These are phyloP conservation scores for Hyles lineata DNA, from an alignment of 2,888 invertebrate genomes.

Conservation along the genomic window DNA sequence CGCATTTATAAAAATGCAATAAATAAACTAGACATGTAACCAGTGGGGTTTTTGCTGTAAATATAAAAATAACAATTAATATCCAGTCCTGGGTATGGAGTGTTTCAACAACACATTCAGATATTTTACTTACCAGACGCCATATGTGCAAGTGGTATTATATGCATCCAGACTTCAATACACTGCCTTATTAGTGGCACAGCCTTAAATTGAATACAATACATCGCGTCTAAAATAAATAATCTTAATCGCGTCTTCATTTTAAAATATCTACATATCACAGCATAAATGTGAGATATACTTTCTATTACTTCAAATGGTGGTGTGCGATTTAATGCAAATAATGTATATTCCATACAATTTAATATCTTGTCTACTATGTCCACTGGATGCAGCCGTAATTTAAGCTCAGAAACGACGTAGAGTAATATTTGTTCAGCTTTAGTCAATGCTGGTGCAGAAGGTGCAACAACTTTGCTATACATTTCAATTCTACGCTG, in stretches of 20 bases:
- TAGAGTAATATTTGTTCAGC: conserved; percentile 71
- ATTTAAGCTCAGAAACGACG: conserved; percentile 57
- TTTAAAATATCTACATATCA: conserved; percentile 67
- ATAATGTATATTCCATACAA: conserved; percentile 69
- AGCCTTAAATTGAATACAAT: conserved; percentile 73
- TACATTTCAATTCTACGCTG: conserved; percentile 64
- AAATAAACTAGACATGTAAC: conserved; percentile 74
- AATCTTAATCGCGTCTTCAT: conserved; percentile 63
- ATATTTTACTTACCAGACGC: conserved; percentile 62
- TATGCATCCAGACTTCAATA: conserved; percentile 72
- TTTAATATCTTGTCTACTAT: conserved; percentile 57
- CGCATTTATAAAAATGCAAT: conserved; percentile 74
- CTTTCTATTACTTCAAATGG: conserved; percentile 68
- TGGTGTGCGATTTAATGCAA: conserved; percentile 68
- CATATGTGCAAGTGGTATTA: conserved; percentile 72
- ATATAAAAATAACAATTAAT: conserved; percentile 28
- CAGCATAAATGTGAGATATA: conserved; percentile 73
- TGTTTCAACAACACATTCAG: neutral
- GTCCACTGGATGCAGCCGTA: conserved; percentile 44
- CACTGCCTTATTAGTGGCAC: conserved; percentile 71
- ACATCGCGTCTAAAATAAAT: conserved; percentile 78
- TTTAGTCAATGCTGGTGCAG: conserved; percentile 70
- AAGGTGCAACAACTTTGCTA: conserved; percentile 53
- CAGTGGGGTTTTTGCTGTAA: conserved; percentile 73
- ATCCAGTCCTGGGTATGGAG: neutral